Conservation (phyloP, 2,113 vertebrate species). For the Perca schrenkii region DNA sequence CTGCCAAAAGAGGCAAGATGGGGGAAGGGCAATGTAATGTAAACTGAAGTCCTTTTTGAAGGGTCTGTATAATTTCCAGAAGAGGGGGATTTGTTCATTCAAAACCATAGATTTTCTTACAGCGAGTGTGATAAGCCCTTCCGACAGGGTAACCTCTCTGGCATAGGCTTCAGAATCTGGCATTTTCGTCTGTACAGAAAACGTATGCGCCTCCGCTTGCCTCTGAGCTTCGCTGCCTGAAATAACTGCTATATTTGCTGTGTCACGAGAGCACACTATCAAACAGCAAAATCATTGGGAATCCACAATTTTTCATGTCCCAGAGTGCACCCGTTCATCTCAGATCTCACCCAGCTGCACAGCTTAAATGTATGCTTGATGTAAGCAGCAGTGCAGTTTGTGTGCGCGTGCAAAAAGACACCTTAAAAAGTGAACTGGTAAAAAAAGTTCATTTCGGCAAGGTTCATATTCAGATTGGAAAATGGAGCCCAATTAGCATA, state of each 20-base stretch:
- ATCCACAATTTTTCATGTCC: constrained; percentile 27
- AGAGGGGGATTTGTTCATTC: constrained; percentile 41
- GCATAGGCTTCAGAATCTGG: constrained; percentile 23
- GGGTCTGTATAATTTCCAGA: constrained; percentile 46
- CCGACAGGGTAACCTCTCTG: constrained; percentile 42
- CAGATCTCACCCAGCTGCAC: constrained; percentile 30
- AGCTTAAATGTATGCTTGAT: constrained; percentile 2
- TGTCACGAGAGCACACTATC: constrained; percentile 59
- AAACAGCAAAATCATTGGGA: constrained; percentile 48
- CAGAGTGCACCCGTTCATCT: constrained; percentile 30
- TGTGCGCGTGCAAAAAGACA: constrained; percentile 35
- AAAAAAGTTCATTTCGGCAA: constrained; percentile 70
- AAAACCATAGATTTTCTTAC: constrained; percentile 37
- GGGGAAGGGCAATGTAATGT: constrained; percentile 30
- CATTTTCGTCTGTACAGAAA: constrained; percentile 27
- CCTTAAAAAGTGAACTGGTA: constrained; percentile 46
- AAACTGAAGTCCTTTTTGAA: constrained; percentile 45
- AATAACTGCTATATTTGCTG: constrained; percentile 57
- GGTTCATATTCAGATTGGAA: constrained; percentile 71
- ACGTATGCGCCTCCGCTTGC: neutral
- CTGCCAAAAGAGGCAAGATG: constrained; percentile 10
- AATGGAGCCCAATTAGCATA: constrained; percentile 79
- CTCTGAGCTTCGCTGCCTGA: constrained; percentile 19
- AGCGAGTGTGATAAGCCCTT: constrained; percentile 26
- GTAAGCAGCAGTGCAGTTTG: constrained; percentile 41